phyloP scores from a whole-genome alignment of 2,888 invertebrate genomes.

The Hemithea aestivaria region DNA sequence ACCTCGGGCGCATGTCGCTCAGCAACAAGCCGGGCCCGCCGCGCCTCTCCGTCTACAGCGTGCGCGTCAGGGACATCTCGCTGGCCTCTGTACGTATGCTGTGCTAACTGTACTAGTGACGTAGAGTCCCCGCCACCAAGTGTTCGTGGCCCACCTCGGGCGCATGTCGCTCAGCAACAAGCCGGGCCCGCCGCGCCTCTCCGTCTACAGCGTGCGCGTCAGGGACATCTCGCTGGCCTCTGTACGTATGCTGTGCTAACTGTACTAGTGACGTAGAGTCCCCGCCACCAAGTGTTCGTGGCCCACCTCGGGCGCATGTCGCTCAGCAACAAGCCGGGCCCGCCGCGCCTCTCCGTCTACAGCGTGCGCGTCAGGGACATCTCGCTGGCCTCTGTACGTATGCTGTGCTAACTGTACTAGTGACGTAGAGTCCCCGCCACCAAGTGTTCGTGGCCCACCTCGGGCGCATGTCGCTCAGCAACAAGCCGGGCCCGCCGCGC shows the following conservation, averaged over 20 bases:
- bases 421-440: slow-evolving; percentile 85
- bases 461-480: slow-evolving; percentile 87
- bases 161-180: slow-evolving; percentile 83
- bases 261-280: too few relatives aligned
- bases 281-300: slow-evolving; percentile 90
- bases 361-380: slow-evolving; percentile 89
- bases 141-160: slow-evolving; percentile 95
- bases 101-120: too few relatives aligned
- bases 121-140: slow-evolving; percentile 88
- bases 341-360: slow-evolving; percentile 67
- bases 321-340: slow-evolving; percentile 66
- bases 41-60: slow-evolving; percentile 69
- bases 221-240: slow-evolving; percentile 94
- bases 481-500: slow-evolving; percentile 59
- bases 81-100: slow-evolving; percentile 81
- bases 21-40: slow-evolving; percentile 63
- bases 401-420: too few relatives aligned
- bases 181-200: slow-evolving; percentile 56
- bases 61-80: slow-evolving; percentile 92
- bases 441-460: slow-evolving; percentile 95
- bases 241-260: slow-evolving; percentile 34
- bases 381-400: slow-evolving; percentile 86
- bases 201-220: slow-evolving; percentile 83
- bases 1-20: slow-evolving; percentile 92
- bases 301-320: slow-evolving; percentile 95